Evolutionary conservation across 2,113 vertebrate genomes (phyloP).

Genomic region (Ciconia stormi): DNA sequence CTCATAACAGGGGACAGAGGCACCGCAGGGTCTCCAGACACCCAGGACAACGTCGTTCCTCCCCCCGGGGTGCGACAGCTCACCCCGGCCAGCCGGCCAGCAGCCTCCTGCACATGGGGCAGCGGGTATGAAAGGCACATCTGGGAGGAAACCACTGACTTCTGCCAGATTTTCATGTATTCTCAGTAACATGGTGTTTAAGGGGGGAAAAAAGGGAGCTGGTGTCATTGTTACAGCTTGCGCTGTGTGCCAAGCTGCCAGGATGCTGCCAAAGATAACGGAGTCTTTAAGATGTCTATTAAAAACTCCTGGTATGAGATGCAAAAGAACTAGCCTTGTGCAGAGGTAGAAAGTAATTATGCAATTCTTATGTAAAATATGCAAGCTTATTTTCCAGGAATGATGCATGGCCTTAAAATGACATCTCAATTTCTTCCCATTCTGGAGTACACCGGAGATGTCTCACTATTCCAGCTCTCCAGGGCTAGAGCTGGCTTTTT

Average conservation of each 20-base stretch:
- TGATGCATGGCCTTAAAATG: conserved; percentile 2
- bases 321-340: neutral
- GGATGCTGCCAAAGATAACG: conserved; percentile 63
- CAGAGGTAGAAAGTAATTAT: conserved; percentile 14
- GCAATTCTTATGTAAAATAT: neutral
- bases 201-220: conserved; percentile 7
- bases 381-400: neutral
- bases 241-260: conserved; percentile 59
- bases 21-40: neutral
- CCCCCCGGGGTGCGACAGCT: too few species aligned
- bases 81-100: neutral
- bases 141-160: conserved; percentile 35
- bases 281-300: conserved; percentile 48
- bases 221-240: conserved; percentile 60
- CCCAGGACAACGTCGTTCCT: accelerated
- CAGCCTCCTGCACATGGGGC: conserved; percentile 59
- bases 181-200: conserved; percentile 60
- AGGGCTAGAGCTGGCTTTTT: neutral
- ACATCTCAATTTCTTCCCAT: neutral
- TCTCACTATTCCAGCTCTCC: neutral
- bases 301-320: conserved; percentile 6
- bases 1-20: neutral
- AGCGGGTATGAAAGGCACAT: conserved; percentile 67
- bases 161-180: conserved; percentile 67
- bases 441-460: neutral